These are phyloP conservation scores for Trochalopteron elliotii DNA, from an alignment of 2,113 vertebrate species.

Conservation along the genomic window DNA sequence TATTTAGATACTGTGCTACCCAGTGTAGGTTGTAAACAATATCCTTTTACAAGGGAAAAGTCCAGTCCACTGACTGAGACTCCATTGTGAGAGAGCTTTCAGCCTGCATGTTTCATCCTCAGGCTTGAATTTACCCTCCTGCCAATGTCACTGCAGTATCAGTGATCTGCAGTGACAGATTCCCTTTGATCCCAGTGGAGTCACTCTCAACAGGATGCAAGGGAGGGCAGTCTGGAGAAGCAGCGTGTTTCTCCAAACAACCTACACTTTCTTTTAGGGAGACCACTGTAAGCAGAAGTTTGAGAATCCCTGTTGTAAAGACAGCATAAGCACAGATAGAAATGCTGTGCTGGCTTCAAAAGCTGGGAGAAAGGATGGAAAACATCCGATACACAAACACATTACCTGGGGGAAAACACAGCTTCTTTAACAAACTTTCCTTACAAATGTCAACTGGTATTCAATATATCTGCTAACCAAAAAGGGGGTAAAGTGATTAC, in stretches of 20 bases:
- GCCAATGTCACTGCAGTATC: background rate
- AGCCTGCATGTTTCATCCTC: background rate
- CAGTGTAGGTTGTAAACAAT: background rate
- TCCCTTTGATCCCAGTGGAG: background rate
- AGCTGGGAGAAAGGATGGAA: background rate
- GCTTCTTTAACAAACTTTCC: background rate
- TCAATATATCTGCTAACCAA: background rate
- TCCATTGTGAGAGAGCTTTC: background rate
- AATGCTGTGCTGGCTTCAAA: background rate
- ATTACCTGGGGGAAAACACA: background rate
- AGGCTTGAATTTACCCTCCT: background rate
- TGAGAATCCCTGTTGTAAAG: background rate
- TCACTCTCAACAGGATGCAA: rapidly evolving
- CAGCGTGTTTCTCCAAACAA: background rate
- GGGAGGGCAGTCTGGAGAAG: background rate
- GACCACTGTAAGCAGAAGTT: background rate
- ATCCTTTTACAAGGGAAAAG: background rate
- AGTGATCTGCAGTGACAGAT: too few relatives aligned
- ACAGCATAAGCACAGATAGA: background rate
- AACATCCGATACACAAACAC: background rate
- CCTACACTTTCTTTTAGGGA: background rate
- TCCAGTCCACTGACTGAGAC: background rate
- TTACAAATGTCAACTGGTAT: background rate
- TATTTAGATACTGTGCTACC: background rate
- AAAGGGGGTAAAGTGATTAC: background rate